Base-by-base conservation (phyloP, 2,888 invertebrate species). In the Sclerodermus sp. region DNA sequence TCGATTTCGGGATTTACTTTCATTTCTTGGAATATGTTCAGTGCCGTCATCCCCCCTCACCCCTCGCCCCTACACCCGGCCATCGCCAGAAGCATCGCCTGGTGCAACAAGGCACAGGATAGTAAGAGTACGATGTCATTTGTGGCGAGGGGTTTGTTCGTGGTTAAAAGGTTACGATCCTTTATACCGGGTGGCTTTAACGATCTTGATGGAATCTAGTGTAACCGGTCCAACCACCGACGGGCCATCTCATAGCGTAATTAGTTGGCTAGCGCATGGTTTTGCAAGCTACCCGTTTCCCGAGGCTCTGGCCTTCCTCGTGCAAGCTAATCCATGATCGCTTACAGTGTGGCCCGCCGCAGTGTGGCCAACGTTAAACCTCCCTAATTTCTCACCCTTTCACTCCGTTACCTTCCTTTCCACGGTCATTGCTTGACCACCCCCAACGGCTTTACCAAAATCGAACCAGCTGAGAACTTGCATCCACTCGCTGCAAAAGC, bases 311-410 rank as follows among this genome's bases (percentile, higher is more conserved):
- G 49, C 42, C 36, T 36, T 36, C 23, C 60, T 57, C 60, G 53
- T 58, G 51, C 59, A 62, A 8, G 66, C 67, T 72, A 71, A 73
- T 72, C 68, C 71, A 66, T 62, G 71, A 70, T 70, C 68, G 62
- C 66, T 70, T 66, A 64, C 58, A 65, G 55, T 57, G 56, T 49
- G 60, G 62, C 47, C 54, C 51, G 64, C 71, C 68, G 49, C 70
- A 62, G 52, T 69, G 66, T 67, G 73, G 73, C 71, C 66, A 67
- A 64, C 58, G 64, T 67, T 68, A 67, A 71, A 67, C 62, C 72
- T 63, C 62, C 57, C 65, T 64, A 67, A 69, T 69, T 67, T 59
- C 59, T 61, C 58, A 56, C 61, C 55, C 50, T 51, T 42, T 34
- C 34, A 34, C 13, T 13, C 13, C 34, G 34, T 47, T 38, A 30